Evolutionary conservation across 2,797 vertebrate genomes (phyloP), one percentile per base, ranked within the genome.

Genomic region (Microcaecilia unicolor): DNA sequence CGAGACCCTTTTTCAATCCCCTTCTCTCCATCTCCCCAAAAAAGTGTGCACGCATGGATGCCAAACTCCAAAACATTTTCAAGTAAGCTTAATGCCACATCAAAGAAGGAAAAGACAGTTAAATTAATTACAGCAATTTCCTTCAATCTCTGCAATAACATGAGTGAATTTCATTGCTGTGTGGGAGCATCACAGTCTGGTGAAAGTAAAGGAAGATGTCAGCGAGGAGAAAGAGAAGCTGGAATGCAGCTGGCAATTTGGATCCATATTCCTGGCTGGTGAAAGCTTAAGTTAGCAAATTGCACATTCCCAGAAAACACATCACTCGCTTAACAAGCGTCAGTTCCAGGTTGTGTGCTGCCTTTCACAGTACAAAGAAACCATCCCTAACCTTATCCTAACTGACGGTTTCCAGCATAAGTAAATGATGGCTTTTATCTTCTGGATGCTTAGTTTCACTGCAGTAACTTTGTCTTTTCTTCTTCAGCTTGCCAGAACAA

Each of bases 81-180:
- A 67, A 50, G 55, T 48, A 51, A 61, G 31, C 35, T 34, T 21
- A 55, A 49, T 28, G 32, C 47, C 28, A 67, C 64, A 74, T 79
- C 67, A 80, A 79, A 76, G 64, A 48, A 41, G 56, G 45, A 55
- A 46, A 25, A 59, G 36, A 55, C 35, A 41, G 28, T 50, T 58
- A 71, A 81, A 76, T 74, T 77, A 79, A 79, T 67, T 61, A 42
- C 54, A 55, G 55, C 31, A 55, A 62, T 71, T 73, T 80, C 55
- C 66, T 74, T 60, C 60, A 68, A 56, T 48, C 35, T 52, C 51
- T 63, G 39, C 28, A 71, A 64, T 20, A 48, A 51, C 1, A 52
- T 29, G 42, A 67, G 42, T 42, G n/a, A n/a, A 41, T 43, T 59
- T 49, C 65, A 54, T 53, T 61, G 41, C 25, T 58, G 41, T 57